These are phyloP conservation scores for Biston stratarius DNA, from an alignment of 2,888 invertebrate species.

Conservation along the genomic window DNA sequence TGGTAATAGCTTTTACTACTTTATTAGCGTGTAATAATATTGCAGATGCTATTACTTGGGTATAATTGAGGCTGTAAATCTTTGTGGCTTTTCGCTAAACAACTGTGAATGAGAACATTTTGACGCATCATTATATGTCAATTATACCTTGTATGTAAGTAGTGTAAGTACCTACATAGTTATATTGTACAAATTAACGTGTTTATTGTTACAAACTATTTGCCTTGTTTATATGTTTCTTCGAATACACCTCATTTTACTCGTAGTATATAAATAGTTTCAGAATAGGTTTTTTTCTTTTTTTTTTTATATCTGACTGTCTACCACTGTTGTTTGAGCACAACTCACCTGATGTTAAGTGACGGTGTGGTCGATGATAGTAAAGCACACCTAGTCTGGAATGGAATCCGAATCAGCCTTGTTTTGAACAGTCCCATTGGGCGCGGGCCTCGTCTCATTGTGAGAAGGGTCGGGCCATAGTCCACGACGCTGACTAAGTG, in stretches of 20 bases:
- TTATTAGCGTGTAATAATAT: constrained; percentile 43
- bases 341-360: too few species aligned
- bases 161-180: not conserved
- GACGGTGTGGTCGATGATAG: too few species aligned
- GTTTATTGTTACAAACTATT: constrained; percentile 6
- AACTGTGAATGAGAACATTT: constrained; percentile 34
- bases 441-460: too few species aligned
- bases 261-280: not conserved
- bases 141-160: constrained; percentile 5
- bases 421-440: too few species aligned
- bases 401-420: not conserved
- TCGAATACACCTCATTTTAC: constrained; percentile 5
- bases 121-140: constrained; percentile 29
- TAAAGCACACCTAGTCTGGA: too few species aligned
- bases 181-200: constrained; percentile 1
- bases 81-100: constrained; percentile 36
- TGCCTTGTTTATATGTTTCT: not conserved
- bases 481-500: too few species aligned
- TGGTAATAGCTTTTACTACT: constrained; percentile 39
- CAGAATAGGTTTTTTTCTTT: too few species aligned
- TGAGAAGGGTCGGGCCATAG: too few species aligned
- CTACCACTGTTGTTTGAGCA: too few species aligned
- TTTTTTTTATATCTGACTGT: too few species aligned
- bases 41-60: constrained; percentile 30
- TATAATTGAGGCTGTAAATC: constrained; percentile 33